Evolutionary conservation across 64 coral and sea anemone species (phyloP).

Genomic region (Montipora foliosa): DNA sequence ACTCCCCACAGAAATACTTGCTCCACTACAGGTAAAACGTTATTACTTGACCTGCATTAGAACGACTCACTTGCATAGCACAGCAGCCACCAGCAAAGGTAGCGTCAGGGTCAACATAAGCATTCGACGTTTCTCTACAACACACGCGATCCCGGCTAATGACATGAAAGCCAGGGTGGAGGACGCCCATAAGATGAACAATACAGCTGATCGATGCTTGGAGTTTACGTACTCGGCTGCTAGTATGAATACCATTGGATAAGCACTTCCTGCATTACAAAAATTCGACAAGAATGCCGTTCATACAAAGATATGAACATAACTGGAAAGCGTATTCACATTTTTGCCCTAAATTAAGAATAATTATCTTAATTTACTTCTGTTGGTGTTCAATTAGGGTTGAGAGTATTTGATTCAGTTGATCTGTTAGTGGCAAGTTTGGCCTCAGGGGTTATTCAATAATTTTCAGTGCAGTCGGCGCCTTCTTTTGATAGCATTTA

Average conservation of each 20-base stretch:
- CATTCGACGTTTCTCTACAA: conserved; percentile 31
- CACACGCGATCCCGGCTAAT: conserved; percentile 67
- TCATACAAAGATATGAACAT: too few species aligned
- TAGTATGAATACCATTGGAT: conserved; percentile 66
- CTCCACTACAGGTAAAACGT: too few species aligned
- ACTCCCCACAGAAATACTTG: too few species aligned
- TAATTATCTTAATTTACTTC: too few species aligned
- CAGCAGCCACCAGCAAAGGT: conserved; percentile 50
- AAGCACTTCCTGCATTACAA: conserved; percentile 57
- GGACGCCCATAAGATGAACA: conserved; percentile 66
- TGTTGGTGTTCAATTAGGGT: too few species aligned
- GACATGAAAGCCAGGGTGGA: conserved; percentile 56
- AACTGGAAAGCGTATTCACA: not conserved
- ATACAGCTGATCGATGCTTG: conserved; percentile 30
- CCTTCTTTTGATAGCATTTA: too few species aligned
- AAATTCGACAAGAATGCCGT: not conserved
- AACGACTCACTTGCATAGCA: conserved; percentile 69
- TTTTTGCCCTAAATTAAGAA: not conserved
- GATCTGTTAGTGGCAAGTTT: too few species aligned
- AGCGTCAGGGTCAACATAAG: conserved; percentile 57
- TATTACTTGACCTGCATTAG: not conserved
- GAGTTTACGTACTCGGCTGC: conserved; percentile 80
- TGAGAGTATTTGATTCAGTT: too few species aligned
- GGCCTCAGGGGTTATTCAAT: too few species aligned
- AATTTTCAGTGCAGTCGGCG: too few species aligned